Conservation (phyloP, 2,888 invertebrate species). For the Apodemia mormo region DNA sequence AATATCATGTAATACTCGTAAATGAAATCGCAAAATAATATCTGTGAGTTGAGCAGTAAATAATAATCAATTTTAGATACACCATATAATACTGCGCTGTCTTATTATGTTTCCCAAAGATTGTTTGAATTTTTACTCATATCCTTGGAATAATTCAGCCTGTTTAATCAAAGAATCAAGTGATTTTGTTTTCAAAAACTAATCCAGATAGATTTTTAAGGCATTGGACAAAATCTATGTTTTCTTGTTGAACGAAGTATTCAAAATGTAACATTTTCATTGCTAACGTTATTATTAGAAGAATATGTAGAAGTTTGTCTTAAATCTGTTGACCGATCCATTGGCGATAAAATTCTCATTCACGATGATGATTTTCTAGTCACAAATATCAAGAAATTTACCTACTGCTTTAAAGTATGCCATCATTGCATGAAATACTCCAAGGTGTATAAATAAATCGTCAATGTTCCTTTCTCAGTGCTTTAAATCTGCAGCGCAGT, state of each 20-base stretch:
- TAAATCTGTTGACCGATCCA: too few relatives aligned
- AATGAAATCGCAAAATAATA: too few relatives aligned
- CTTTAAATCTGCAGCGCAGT: slow-evolving; percentile 38
- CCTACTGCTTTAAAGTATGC: slow-evolving; percentile 45
- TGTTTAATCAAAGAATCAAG: slow-evolving; percentile 27
- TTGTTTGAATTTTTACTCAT: slow-evolving; percentile 23
- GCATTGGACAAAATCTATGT: slow-evolving; percentile 25
- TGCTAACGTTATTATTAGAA: too few relatives aligned
- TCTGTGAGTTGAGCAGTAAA: too few relatives aligned
- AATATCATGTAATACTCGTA: slow-evolving; percentile 26
- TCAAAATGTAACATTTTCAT: slow-evolving; percentile 26
- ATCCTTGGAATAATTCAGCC: slow-evolving; percentile 25
- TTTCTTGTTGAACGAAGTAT: slow-evolving; percentile 27
- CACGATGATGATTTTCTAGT: slow-evolving; percentile 41
- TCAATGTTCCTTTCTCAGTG: slow-evolving; percentile 35
- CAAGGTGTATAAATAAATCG: slow-evolving; percentile 26
- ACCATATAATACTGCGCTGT: slow-evolving; percentile 34
- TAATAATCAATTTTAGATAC: slow-evolving; percentile 25
- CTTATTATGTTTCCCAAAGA: slow-evolving; percentile 28
- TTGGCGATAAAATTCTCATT: too few relatives aligned
- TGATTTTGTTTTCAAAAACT: slow-evolving; percentile 21
- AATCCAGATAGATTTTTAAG: slow-evolving; percentile 19
- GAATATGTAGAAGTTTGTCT: not conserved
- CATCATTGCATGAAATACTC: slow-evolving; percentile 42
- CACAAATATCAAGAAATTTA: slow-evolving; percentile 41